Conservation (phyloP, 2,797 vertebrate genomes). For the Pteropus rufus region DNA sequence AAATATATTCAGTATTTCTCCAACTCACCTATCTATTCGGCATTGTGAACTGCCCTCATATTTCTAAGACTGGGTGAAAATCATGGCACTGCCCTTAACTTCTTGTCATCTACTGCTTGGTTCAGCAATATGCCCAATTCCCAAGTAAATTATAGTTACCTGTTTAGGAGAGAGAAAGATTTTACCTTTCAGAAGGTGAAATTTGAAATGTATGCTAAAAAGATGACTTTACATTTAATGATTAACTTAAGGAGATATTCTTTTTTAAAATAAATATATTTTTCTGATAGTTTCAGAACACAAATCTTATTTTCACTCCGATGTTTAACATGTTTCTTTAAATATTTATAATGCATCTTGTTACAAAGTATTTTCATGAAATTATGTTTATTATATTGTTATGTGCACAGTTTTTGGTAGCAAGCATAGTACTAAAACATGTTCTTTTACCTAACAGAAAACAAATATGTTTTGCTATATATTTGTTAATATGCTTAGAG, state of each 20-base stretch:
- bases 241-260: conserved; percentile 36
- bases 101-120: not conserved
- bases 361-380: conserved; percentile 44
- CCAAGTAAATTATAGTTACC: not conserved
- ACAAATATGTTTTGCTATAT: not conserved
- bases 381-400: conserved; percentile 16
- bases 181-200: not conserved
- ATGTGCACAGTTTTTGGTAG: not conserved
- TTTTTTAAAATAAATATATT: conserved; percentile 75
- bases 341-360: conserved; percentile 52
- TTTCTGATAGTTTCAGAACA: conserved; percentile 68
- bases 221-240: conserved; percentile 12
- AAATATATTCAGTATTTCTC: not conserved
- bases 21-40: not conserved
- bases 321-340: conserved; percentile 43
- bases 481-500: not conserved
- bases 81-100: not conserved
- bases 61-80: not conserved
- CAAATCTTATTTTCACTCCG: conserved; percentile 17
- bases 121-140: not conserved
- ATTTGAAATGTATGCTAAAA: not conserved
- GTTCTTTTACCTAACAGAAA: not conserved
- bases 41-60: not conserved
- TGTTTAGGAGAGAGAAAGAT: not conserved
- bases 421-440: not conserved